Conservation (phyloP, 1,140 invertebrate genomes). For the Lucilia sericata region DNA sequence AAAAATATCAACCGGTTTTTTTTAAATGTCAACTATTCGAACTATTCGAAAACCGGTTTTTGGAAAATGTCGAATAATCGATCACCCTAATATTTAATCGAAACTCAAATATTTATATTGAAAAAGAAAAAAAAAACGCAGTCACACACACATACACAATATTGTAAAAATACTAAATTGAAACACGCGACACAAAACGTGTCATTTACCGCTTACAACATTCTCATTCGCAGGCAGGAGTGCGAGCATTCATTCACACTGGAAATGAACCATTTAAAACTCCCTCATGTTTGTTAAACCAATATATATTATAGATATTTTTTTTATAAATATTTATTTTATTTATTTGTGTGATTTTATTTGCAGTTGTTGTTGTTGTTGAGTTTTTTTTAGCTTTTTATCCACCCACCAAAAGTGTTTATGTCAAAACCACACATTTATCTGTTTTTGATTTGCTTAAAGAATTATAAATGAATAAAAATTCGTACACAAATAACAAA, state of each 20-base stretch:
- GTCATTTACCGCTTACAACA: background rate
- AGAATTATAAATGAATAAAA: conserved; percentile 41
- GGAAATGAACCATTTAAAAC: no score
- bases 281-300: background rate
- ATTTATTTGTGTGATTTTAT: background rate
- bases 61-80: no score
- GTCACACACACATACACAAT: background rate
- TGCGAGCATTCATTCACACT: no score
- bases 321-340: background rate
- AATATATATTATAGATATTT: conserved; percentile 10
- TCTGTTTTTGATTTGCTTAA: conserved; percentile 66
- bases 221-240: no score
- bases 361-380: conserved; percentile 20
- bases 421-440: conserved; percentile 65
- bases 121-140: no score
- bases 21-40: no score
- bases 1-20: no score
- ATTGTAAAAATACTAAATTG: background rate
- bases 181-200: conserved; percentile 16
- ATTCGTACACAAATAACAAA: background rate
- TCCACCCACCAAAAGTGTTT: conserved; percentile 52
- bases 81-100: no score
- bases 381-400: background rate
- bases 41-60: no score
- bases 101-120: background rate